Conservation (phyloP, 2,888 invertebrate species). For the Phyllotreta cruciferae region DNA sequence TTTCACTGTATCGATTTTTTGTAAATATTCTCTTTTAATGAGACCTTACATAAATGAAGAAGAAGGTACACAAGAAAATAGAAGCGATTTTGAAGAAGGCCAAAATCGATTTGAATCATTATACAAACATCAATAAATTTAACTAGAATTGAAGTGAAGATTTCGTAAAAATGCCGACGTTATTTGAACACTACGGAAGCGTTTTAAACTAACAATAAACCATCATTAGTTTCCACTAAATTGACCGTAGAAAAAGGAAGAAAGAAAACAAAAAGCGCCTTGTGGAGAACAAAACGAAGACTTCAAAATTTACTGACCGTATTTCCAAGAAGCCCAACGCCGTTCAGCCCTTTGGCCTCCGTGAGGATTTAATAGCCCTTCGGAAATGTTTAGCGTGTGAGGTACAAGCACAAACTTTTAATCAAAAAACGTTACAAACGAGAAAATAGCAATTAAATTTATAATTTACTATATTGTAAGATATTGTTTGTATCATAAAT, state of each 20-base stretch:
- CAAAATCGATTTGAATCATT: too few species aligned
- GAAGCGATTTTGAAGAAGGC: too few species aligned
- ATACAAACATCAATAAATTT: too few species aligned
- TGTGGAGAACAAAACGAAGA: background rate
- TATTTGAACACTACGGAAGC: background rate
- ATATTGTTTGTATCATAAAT: too few species aligned
- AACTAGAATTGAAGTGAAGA: too few species aligned
- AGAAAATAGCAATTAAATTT: too few species aligned
- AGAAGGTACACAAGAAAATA: too few species aligned
- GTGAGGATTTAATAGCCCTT: slow-evolving; percentile 10
- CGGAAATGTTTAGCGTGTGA: background rate
- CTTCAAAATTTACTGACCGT: slow-evolving; percentile 14
- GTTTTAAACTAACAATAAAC: background rate
- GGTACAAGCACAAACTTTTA: slow-evolving; percentile 1
- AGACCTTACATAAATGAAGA: too few species aligned
- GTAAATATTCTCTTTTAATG: too few species aligned
- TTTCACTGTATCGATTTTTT: too few species aligned
- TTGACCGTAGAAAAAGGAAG: slow-evolving; percentile 8
- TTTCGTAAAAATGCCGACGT: too few species aligned
- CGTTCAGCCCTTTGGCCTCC: slow-evolving; percentile 5
- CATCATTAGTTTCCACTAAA: slow-evolving; percentile 2
- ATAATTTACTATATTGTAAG: too few species aligned
- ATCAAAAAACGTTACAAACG: background rate
- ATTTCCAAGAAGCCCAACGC: slow-evolving; percentile 2
- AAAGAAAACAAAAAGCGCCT: background rate